A percentile compares a stretch with the other conserved stretches of the same genome.
phyloP scores from a whole-genome alignment of 2,797 vertebrate genomes.

The Chaetophractus vellerosus region DNA sequence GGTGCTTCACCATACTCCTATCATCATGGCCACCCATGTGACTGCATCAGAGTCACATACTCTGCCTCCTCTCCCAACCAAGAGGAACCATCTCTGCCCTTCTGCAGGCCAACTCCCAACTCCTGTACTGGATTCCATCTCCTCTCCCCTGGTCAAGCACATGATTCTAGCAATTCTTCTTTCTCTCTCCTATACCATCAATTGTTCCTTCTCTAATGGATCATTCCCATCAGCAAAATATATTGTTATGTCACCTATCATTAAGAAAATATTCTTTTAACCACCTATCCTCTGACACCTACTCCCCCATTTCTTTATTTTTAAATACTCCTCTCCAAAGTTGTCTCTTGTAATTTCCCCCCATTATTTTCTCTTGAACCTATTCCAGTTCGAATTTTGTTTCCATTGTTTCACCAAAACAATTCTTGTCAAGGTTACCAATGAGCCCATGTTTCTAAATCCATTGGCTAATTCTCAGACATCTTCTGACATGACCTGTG shows the following conservation, averaged over 20 bases:
- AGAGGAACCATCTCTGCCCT: neutral
- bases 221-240: neutral
- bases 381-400: neutral
- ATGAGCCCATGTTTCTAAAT: neutral
- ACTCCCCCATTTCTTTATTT: neutral
- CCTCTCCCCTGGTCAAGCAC: neutral
- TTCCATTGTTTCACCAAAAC: constrained; percentile 24
- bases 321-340: neutral
- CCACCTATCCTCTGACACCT: neutral
- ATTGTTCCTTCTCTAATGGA: neutral
- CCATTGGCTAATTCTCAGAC: neutral
- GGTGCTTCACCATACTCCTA: no score
- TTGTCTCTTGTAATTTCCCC: neutral
- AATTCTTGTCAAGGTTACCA: neutral
- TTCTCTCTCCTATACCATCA: neutral
- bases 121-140: neutral
- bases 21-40: no score
- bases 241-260: neutral
- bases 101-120: neutral
- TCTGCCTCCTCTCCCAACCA: neutral
- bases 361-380: neutral
- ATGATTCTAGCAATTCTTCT: neutral
- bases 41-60: no score
- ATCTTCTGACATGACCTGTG: neutral
- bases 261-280: neutral